Conservation (phyloP, 2,888 invertebrate genomes). For the Cheilosia scutellata region DNA sequence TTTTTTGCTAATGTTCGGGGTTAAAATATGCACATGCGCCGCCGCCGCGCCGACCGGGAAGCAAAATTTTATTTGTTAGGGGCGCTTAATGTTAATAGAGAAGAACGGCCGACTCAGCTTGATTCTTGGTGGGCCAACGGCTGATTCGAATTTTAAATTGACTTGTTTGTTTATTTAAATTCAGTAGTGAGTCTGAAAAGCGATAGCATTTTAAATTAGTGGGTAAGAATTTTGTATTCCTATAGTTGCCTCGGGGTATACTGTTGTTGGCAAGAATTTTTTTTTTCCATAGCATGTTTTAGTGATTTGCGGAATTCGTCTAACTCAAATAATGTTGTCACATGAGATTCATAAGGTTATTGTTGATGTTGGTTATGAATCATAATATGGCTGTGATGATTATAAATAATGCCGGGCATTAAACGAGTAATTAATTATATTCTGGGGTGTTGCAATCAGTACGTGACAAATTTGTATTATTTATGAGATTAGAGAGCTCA, state of each 20-base stretch:
- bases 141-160: slow-evolving; percentile 52
- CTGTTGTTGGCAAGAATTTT: background rate
- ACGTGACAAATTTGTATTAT: no score
- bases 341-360: no score
- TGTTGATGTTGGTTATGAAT: no score
- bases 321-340: no score
- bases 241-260: background rate
- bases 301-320: no score
- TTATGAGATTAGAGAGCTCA: no score
- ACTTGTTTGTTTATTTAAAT: slow-evolving; percentile 39
- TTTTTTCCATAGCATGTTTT: background rate
- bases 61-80: background rate
- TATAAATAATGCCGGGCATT: no score
- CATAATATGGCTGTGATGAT: no score
- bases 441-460: no score
- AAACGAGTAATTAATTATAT: no score
- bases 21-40: slow-evolving; percentile 36
- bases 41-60: slow-evolving; percentile 28
- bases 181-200: slow-evolving; percentile 8
- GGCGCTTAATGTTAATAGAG: background rate
- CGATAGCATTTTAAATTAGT: slow-evolving; percentile 3
- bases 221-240: slow-evolving; percentile 36
- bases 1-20: background rate
- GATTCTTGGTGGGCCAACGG: slow-evolving; percentile 2
- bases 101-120: background rate